These are phyloP conservation scores for Potamarius usumacintae DNA, from an alignment of 2,113 vertebrate species.

Conservation along the genomic window DNA sequence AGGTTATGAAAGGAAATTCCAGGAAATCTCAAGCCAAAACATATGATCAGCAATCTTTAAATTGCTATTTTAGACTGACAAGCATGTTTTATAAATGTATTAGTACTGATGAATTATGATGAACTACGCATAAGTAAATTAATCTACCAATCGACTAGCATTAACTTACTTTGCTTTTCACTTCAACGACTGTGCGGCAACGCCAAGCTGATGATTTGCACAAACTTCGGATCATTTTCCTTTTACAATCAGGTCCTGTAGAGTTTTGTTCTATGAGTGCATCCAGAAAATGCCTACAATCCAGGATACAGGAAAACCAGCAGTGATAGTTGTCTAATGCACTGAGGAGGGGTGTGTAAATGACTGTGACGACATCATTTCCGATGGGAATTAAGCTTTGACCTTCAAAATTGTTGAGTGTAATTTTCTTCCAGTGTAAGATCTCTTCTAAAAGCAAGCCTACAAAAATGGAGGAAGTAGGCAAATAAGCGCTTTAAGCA, in stretches of 20 bases:
- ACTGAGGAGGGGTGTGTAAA: conserved; percentile 7
- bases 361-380: not conserved
- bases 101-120: not conserved
- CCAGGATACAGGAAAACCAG: not conserved
- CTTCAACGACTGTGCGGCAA: conserved; percentile 75
- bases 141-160: not conserved
- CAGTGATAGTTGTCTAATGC: not conserved
- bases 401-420: not conserved
- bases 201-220: conserved; percentile 77
- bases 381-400: not conserved
- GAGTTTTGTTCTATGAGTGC: not conserved
- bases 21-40: not conserved
- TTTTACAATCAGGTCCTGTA: not conserved
- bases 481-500: not conserved
- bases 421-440: not conserved
- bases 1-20: not conserved
- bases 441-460: not conserved
- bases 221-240: conserved; percentile 79
- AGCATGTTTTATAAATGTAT: not conserved
- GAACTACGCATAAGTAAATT: not conserved
- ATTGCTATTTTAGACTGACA: not conserved
- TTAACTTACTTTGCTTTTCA: conserved; percentile 78
- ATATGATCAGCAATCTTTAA: not conserved
- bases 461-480: not conserved
- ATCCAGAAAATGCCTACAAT: not conserved